These are phyloP conservation scores for Luscinia luscinia DNA, from an alignment of 2,797 vertebrate species.

Conservation along the genomic window DNA sequence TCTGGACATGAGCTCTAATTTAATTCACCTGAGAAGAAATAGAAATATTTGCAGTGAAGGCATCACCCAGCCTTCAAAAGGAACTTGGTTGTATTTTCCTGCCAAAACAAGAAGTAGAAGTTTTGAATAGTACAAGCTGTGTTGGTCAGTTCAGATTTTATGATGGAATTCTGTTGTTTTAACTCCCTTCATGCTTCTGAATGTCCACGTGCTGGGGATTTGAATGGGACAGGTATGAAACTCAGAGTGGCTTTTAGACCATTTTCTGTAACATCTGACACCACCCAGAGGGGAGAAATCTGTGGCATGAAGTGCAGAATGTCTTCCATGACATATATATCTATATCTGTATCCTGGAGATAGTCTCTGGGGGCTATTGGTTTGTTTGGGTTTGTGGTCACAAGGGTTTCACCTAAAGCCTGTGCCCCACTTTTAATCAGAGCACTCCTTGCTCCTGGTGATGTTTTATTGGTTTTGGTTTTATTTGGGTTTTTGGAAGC, in stretches of 20 bases:
- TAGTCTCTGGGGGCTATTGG: neutral
- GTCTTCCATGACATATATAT: neutral
- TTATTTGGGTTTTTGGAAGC: neutral
- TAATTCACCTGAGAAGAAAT: neutral
- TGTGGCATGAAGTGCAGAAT: neutral
- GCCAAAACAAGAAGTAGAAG: neutral
- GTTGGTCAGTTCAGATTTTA: neutral
- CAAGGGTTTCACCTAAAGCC: neutral
- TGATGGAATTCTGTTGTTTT: neutral
- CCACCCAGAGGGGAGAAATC: neutral
- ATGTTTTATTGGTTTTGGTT: neutral
- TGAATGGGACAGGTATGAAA: neutral
- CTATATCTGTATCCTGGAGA: neutral
- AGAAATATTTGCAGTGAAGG: neutral
- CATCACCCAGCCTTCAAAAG: neutral
- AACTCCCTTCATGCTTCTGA: neutral
- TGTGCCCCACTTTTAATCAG: neutral
- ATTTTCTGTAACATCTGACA: neutral
- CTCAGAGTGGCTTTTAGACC: neutral
- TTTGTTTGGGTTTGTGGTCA: neutral
- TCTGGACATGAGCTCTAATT: neutral
- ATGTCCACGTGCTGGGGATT: neutral
- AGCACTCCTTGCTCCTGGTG: neutral
- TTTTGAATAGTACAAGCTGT: neutral
- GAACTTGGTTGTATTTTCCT: neutral